Base-by-base conservation (phyloP, 2,888 invertebrate genomes). In the Plagodis pulveraria region DNA sequence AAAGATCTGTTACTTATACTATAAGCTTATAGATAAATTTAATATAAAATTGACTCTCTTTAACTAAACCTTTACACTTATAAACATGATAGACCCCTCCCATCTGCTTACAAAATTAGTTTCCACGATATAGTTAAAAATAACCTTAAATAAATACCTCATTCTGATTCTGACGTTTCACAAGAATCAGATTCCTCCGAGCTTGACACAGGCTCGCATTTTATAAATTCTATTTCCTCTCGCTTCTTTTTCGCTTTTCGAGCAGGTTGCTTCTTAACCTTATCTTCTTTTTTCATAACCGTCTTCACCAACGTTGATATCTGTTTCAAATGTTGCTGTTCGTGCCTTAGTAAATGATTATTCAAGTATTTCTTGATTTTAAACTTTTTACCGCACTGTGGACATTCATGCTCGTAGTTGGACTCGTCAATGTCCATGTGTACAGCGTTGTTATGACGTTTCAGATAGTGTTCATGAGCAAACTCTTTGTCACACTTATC, bases 291-390 rank as follows among this genome's bases (percentile, higher is more conserved):
- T 0, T 74, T 82, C 84, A 90, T 86, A 0, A 89, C 91, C 0
- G 91, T 91, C 62, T 90, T 90, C 34, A 91, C 91, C 85, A 91
- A 86, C 53, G 88, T 85, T 0, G 91, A 90, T 34, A 92, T 87
- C 6, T 87, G 73, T 57, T 91, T 92, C 48, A 92, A 41, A 65
- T 91, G 89, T 67, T 91, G 91, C 42, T 90, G 89, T 41, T 91
- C 91, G 9, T 92, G 91, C n/a, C 91, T 69, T 11, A 85, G 84
- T n/a, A 91, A 38, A 42, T 92, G 91, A 42, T 92, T 91, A 57
- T 82, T 88, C 6, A 92, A 50, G 51, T 92, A 92, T 22, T 89
- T 78, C 50, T 83, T 82, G n/a, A 89, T 80, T 50, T 92, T 92
- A 42, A 92, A 92, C 52, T 89, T 91, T 63, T 92, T 92, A 0